Conservation (phyloP, 2,888 invertebrate species). For the Andrena flavipes region DNA sequence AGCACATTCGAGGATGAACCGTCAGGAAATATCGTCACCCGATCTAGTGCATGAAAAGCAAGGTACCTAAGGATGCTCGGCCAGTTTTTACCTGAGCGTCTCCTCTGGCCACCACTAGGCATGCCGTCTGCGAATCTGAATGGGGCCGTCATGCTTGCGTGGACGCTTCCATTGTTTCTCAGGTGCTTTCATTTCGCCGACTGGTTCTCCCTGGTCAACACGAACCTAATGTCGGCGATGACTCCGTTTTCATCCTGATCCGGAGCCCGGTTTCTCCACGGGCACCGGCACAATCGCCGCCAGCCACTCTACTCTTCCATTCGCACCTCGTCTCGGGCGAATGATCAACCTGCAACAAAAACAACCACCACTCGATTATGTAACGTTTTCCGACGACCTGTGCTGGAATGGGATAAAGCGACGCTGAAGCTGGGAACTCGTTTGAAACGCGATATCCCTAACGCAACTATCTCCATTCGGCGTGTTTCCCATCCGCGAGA, state of each 20-base stretch:
- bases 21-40: background rate
- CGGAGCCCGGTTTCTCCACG: conserved; percentile 48
- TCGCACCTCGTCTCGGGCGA: conserved; percentile 21
- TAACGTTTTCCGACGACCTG: background rate
- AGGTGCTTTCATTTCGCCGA: conserved; percentile 71
- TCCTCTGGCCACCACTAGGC: conserved; percentile 68
- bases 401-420: background rate
- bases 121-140: conserved; percentile 70
- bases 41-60: conserved; percentile 5
- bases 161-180: conserved; percentile 74
- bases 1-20: no score
- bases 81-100: conserved; percentile 68
- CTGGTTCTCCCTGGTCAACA: conserved; percentile 62
- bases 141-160: conserved; percentile 73
- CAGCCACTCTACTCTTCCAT: conserved; percentile 58
- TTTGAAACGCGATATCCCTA: background rate
- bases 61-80: conserved; percentile 37
- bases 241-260: conserved; percentile 72
- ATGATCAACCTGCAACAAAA: conserved; percentile 62
- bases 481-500: background rate
- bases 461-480: background rate
- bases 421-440: background rate
- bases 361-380: conserved; percentile 29
- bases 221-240: conserved; percentile 61
- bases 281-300: conserved; percentile 35